Evolutionary conservation across 2,888 invertebrate species (phyloP).

Genomic region (Lapara coniferarum): DNA sequence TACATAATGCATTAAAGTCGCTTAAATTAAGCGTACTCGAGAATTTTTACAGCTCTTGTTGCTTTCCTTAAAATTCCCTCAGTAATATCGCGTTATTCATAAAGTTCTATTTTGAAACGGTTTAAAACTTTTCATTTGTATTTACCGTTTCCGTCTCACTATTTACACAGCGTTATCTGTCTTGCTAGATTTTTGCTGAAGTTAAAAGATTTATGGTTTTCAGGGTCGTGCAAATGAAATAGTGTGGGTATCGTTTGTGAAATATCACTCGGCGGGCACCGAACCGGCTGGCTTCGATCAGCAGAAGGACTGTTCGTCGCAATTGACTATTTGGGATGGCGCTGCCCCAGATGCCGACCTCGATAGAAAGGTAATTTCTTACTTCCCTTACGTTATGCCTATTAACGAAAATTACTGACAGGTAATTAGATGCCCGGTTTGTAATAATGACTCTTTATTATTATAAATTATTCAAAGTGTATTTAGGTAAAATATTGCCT

Average conservation of each 20-base stretch:
- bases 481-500: too few relatives aligned
- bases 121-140: constrained; percentile 20
- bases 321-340: constrained; percentile 90
- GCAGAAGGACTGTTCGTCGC: constrained; percentile 88
- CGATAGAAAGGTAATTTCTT: constrained; percentile 70
- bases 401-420: constrained; percentile 15
- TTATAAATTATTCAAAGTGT: background rate
- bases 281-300: constrained; percentile 87
- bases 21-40: background rate
- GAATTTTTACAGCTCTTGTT: constrained; percentile 2
- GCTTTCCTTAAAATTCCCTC: constrained; percentile 4
- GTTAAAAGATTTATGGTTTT: constrained; percentile 32
- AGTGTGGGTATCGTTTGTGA: constrained; percentile 92
- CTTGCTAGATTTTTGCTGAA: constrained; percentile 25
- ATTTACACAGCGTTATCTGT: constrained; percentile 3
- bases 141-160: constrained; percentile 16
- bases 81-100: constrained; percentile 13
- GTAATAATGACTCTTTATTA: background rate
- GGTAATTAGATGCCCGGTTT: background rate
- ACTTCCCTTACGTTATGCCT: background rate
- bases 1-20: background rate
- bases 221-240: constrained; percentile 89
- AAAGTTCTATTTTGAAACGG: constrained; percentile 13
- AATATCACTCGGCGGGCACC: constrained; percentile 89
- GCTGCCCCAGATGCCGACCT: constrained; percentile 82